Evolutionary conservation across 2,113 vertebrate species (phyloP).

Genomic region (Hypocryptadius cinnamomeus): DNA sequence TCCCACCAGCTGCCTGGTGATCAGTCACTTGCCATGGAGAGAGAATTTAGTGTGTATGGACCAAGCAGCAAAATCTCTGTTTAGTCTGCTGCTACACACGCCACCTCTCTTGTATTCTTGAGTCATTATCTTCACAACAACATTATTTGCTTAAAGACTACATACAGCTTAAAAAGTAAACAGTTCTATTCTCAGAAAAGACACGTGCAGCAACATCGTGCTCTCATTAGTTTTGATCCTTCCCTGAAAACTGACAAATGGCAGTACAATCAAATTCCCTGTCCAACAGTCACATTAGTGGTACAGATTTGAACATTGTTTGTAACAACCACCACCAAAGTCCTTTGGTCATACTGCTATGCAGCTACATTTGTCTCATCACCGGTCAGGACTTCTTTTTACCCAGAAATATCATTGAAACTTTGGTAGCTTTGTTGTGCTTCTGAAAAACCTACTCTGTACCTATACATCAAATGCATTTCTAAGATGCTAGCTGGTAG

Average conservation of each 20-base stretch:
- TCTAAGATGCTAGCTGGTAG: background rate
- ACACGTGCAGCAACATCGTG: background rate
- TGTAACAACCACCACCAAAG: background rate
- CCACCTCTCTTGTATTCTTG: background rate
- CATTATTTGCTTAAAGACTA: background rate
- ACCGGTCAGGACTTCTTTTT: background rate
- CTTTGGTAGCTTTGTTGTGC: background rate
- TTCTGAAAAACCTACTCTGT: background rate
- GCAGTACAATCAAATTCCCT: background rate
- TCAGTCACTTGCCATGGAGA: background rate
- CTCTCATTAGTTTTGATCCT: background rate
- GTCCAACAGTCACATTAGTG: background rate
- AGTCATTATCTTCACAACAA: background rate
- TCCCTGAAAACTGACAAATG: background rate
- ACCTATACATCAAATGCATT: background rate
- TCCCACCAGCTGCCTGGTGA: background rate
- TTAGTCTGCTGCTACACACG: background rate
- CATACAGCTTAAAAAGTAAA: background rate
- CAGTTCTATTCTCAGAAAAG: background rate
- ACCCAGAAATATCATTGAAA: background rate
- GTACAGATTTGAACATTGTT: background rate
- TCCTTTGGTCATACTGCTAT: background rate
- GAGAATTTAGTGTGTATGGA: background rate
- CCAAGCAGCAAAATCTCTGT: background rate
- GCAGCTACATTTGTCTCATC: background rate